Evolutionary conservation across 1,140 invertebrate genomes (phyloP).

Genomic region (Myzus persicae): DNA sequence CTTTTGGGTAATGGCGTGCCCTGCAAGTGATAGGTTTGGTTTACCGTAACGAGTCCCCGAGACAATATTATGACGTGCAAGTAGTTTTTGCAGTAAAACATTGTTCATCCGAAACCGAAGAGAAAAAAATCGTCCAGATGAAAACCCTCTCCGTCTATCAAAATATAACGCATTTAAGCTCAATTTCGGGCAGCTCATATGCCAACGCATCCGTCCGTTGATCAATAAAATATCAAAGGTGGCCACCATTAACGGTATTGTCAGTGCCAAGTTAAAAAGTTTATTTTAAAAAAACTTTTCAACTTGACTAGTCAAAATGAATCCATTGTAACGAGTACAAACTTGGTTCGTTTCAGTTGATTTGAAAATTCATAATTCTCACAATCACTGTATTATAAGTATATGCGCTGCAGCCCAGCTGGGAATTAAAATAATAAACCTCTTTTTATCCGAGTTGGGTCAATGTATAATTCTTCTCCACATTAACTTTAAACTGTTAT

Average conservation of each 20-base stretch:
- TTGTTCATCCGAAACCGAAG: background rate
- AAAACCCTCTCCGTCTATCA: background rate
- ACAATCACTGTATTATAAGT: background rate
- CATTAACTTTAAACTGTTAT: background rate
- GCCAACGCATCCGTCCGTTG: background rate
- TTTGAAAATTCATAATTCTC: background rate
- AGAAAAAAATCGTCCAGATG: background rate
- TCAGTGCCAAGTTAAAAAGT: background rate
- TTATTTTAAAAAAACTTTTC: background rate
- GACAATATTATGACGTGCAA: conserved; percentile 13
- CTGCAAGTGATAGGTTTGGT: background rate
- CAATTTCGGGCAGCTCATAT: background rate
- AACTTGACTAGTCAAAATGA: background rate
- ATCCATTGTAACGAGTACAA: background rate
- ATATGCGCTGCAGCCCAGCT: background rate
- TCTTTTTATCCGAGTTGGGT: background rate
- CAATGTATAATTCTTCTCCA: background rate
- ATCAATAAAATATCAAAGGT: background rate
- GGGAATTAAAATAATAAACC: background rate
- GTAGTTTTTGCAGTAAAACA: background rate
- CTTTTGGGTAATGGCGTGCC: background rate
- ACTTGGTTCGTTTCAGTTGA: background rate
- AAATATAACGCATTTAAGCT: background rate
- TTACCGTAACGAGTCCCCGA: background rate
- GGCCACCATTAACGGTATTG: background rate